Base-by-base conservation (phyloP, 2,888 invertebrate species). In the Habrosyne pyritoides region DNA sequence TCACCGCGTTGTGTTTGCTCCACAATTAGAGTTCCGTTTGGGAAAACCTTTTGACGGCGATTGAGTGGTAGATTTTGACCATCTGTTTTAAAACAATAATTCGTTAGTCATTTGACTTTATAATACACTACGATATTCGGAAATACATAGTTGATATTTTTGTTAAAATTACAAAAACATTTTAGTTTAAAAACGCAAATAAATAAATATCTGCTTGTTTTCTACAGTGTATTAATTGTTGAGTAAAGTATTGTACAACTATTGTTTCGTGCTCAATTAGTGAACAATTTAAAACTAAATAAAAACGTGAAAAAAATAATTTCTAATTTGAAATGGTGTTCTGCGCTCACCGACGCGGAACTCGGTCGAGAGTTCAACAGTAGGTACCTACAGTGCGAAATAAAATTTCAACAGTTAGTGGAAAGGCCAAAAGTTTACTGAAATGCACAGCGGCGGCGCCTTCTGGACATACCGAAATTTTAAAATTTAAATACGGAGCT, bases 11-110 rank as follows among this genome's bases (percentile, higher is more conserved):
- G 97, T 52, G 98, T 96, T 79, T 96, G 96, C 79, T 96, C 96
- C 57, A 98, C 96, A 56, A 96, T 95, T 64, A 98, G 91, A 10
- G 97, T 97, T 36, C 98, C 98, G 80, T 98, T 97, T 26, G 95
- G 94, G 72, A 97, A 97, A 65, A 97, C 97, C 68, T 96, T 95
- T 85, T 98, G 98, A 54, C 98, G 94, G 67, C 98, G 94, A 87
- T 97, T 98, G 62, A 97, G 94, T 6, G 98, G 98, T 53, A 98
- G 90, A n/a, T 95, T 94, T 86, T 96, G 96, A 4, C 97, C 97
- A 80, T 97, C 98, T 97, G 90, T 54, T 61, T 18, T 18, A 42
- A 57, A 61, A 56, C 46, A 55, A 33, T 55, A 3, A 18, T n/a
- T 21, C 0, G 12, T n/a, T 14, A 53, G 47, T 12, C 52, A 51